A percentile compares a stretch with the other conserved stretches of the same genome.
Evolutionary conservation across 1,140 invertebrate species (phyloP).

Genomic region (Solenopsis invicta): DNA sequence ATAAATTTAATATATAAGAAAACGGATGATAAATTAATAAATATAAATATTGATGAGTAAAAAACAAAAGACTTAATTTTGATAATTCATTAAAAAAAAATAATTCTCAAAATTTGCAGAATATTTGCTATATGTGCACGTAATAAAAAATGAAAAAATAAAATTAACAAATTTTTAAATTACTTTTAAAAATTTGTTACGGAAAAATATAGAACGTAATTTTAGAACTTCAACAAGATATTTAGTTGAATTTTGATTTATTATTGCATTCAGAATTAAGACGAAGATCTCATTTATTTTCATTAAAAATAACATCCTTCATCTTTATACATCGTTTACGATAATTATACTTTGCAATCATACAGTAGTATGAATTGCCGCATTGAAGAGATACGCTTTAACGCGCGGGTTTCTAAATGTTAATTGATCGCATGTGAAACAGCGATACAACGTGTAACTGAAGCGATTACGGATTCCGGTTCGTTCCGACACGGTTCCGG

Average conservation of each 20-base stretch:
- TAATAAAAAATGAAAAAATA: background rate
- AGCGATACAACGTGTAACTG: conserved; percentile 32
- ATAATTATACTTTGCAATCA: background rate
- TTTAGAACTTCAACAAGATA: background rate
- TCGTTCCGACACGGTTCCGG: conserved; percentile 61
- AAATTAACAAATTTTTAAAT: background rate
- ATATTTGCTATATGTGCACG: background rate
- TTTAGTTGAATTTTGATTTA: too few species aligned
- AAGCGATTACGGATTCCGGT: conserved; percentile 52
- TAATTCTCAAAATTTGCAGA: background rate
- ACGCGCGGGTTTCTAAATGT: conserved; percentile 47
- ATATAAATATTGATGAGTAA: background rate
- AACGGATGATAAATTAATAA: background rate
- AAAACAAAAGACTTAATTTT: background rate
- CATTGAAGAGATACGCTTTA: conserved; percentile 6
- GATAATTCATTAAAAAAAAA: background rate
- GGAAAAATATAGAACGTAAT: background rate
- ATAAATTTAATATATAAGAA: background rate
- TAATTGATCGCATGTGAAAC: conserved; percentile 29
- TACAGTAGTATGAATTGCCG: background rate
- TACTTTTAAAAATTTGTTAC: too few species aligned
- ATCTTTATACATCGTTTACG: background rate
- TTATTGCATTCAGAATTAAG: background rate
- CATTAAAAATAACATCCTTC: background rate
- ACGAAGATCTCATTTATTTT: background rate